Conservation (phyloP, 2,888 invertebrate species). For the Xestia c-nigrum region DNA sequence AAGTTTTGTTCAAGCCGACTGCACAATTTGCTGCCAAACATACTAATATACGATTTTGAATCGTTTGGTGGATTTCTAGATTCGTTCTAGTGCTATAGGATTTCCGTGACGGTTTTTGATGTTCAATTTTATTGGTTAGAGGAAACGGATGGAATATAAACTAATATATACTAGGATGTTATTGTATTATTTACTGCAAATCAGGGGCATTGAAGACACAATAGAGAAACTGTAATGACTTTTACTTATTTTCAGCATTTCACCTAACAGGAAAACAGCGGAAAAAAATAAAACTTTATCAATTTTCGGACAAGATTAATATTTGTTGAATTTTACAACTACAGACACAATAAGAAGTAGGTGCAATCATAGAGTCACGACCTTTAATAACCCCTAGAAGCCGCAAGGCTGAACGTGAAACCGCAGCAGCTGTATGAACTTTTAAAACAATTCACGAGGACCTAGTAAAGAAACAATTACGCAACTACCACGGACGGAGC, state of each 20-base stretch:
- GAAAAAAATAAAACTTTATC: neutral
- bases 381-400: constrained; percentile 14
- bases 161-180: neutral
- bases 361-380: constrained; percentile 20
- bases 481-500: constrained; percentile 7
- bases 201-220: neutral
- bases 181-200: neutral
- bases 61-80: constrained; percentile 19
- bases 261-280: neutral
- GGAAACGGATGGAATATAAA: neutral
- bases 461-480: constrained; percentile 21
- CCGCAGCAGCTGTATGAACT: constrained; percentile 18
- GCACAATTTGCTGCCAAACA: constrained; percentile 36
- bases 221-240: neutral
- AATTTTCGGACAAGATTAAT: neutral
- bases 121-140: neutral
- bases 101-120: constrained; percentile 6
- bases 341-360: constrained; percentile 11
- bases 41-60: constrained; percentile 43
- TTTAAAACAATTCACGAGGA: constrained; percentile 20
- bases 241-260: neutral
- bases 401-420: constrained; percentile 27
- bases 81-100: constrained; percentile 5
- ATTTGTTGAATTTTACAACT: constrained; percentile 24
- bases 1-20: constrained; percentile 47